phyloP scores from a whole-genome alignment of 2,797 vertebrate species.

The Chelidonichthys spinosus region DNA sequence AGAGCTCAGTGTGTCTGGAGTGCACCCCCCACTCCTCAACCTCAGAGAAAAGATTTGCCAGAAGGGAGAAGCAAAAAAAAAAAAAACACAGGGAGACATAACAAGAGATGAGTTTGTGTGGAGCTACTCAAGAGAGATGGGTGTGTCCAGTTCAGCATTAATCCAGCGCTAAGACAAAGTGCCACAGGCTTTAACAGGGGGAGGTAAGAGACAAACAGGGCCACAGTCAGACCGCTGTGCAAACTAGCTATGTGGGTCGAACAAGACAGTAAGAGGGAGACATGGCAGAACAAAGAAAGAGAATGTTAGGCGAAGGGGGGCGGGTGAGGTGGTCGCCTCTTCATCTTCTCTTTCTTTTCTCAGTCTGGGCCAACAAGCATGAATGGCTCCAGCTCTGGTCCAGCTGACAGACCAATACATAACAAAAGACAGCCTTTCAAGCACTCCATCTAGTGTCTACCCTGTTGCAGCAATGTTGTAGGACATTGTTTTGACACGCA shows the following conservation, averaged over 20 bases:
- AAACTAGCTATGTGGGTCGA: conserved; percentile 82
- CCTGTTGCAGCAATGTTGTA: background rate
- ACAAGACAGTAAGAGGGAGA: conserved; percentile 64
- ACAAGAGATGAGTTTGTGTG: conserved; percentile 52
- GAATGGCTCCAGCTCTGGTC: conserved; percentile 53
- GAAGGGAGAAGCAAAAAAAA: conserved; percentile 20
- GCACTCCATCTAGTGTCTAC: conserved; percentile 29
- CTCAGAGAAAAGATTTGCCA: conserved; percentile 55
- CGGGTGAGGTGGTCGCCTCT: conserved; percentile 24
- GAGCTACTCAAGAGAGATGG: conserved; percentile 58
- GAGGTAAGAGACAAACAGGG: conserved; percentile 66
- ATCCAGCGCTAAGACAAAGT: conserved; percentile 77
- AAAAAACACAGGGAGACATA: conserved; percentile 24
- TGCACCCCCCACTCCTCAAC: conserved; percentile 49
- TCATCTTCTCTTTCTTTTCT: conserved; percentile 50
- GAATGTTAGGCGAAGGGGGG: conserved; percentile 27
- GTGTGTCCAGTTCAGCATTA: conserved; percentile 75
- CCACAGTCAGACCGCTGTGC: conserved; percentile 66
- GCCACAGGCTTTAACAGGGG: conserved; percentile 77
- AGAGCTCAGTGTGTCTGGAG: conserved; percentile 68
- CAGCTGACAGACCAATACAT: conserved; percentile 49
- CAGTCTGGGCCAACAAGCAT: conserved; percentile 46
- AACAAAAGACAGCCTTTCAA: conserved; percentile 47
- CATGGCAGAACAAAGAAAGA: conserved; percentile 58
- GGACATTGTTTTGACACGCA: conserved; percentile 23